Percentiles rank a stretch among this genome's conserved stretches.
These are phyloP conservation scores for Grammomys dolichurus DNA, from an alignment of 2,113 vertebrate genomes.

Conservation along the genomic window DNA sequence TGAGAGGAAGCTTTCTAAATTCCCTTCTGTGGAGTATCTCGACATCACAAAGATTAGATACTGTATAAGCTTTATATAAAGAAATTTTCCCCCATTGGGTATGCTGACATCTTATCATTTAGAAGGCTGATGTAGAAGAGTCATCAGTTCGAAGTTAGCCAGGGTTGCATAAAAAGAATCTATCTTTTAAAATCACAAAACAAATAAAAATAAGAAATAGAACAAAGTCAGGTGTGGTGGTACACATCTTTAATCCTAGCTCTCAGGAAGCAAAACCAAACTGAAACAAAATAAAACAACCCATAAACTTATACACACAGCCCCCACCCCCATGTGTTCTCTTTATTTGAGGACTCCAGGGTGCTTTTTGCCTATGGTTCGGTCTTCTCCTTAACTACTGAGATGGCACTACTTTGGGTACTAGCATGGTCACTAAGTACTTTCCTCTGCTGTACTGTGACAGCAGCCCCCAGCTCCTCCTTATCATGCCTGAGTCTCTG, in stretches of 20 bases:
- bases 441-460: background rate
- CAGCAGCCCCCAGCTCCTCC: rapidly evolving
- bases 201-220: background rate
- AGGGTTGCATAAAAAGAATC: background rate
- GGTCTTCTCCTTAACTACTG: background rate
- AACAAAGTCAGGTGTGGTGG: background rate
- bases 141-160: no score
- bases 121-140: background rate
- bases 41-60: background rate
- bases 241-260: background rate
- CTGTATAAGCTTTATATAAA: background rate
- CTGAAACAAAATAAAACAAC: background rate
- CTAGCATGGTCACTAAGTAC: no score
- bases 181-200: background rate
- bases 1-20: background rate
- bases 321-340: background rate
- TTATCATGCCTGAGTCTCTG: rapidly evolving
- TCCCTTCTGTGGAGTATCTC: background rate
- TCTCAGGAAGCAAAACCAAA: background rate
- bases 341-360: background rate
- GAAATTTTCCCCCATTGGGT: no score
- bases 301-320: background rate
- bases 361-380: background rate
- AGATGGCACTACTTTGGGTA: background rate
- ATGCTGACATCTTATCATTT: no score